Conservation (phyloP, 2,888 invertebrate genomes). For the Leptothorax acervorum region DNA sequence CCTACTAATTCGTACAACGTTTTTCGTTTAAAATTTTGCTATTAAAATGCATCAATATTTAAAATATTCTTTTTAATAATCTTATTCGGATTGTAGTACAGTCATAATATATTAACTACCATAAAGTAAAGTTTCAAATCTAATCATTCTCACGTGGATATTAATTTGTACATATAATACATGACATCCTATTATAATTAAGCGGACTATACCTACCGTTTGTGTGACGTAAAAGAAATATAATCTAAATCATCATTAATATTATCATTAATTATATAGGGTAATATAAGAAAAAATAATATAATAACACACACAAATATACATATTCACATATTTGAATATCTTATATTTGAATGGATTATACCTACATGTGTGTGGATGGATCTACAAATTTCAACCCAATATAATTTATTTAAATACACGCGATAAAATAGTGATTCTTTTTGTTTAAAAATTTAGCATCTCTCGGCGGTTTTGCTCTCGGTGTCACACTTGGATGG, state of each 20-base stretch:
- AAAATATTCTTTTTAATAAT: background rate
- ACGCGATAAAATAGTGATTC: background rate
- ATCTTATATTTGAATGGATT: background rate
- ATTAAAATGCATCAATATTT: background rate
- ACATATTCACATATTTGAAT: background rate
- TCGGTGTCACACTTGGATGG: conserved; percentile 82
- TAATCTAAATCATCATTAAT: background rate
- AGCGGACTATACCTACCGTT: background rate
- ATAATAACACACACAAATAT: background rate
- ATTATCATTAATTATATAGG: background rate
- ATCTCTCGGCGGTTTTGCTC: conserved; percentile 79
- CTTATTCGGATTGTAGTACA: background rate
- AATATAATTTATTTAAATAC: background rate
- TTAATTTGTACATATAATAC: too few species aligned
- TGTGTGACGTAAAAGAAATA: background rate
- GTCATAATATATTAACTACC: background rate
- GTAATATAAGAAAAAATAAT: background rate
- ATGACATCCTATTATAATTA: background rate
- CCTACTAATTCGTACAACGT: background rate
- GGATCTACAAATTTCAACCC: background rate
- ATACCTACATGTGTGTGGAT: background rate
- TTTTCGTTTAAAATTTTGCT: background rate
- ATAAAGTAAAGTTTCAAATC: background rate
- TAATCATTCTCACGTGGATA: too few species aligned
- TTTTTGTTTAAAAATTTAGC: conserved; percentile 72